phyloP scores from a whole-genome alignment of 2,888 invertebrate genomes.

The Lepidochitona cinerea region DNA sequence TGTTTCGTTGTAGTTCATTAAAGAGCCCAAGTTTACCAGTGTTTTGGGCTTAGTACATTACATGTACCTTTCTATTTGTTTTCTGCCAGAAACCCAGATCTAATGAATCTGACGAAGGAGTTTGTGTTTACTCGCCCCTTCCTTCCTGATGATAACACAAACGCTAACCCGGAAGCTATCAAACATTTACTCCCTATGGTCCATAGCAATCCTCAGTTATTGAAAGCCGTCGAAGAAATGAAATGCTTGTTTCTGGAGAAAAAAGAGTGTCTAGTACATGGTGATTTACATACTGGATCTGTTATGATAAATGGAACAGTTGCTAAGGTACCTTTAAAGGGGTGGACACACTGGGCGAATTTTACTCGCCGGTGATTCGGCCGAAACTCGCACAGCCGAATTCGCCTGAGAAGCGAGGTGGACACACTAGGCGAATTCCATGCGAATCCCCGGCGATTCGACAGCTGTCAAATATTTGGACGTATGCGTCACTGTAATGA shows the following conservation, averaged over 20 bases:
- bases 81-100: conserved; percentile 25
- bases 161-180: conserved; percentile 39
- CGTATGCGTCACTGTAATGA: no score
- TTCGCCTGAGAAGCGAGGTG: no score
- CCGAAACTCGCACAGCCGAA: no score
- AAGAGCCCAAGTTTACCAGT: no score
- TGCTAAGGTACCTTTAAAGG: conserved; percentile 27
- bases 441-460: no score
- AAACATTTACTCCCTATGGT: conserved; percentile 28
- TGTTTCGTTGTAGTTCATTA: no score
- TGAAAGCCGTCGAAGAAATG: conserved; percentile 36
- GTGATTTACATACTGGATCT: conserved; percentile 55
- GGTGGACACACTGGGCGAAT: no score
- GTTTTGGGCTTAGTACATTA: no score
- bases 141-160: conserved; percentile 34
- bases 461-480: no score
- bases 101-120: conserved; percentile 39
- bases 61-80: no score
- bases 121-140: conserved; percentile 48
- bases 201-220: conserved; percentile 37
- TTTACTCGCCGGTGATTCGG: no score
- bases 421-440: no score
- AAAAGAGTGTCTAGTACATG: conserved; percentile 54
- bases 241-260: conserved; percentile 42
- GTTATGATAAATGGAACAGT: conserved; percentile 41